Evolutionary conservation across 2,113 vertebrate species (phyloP).

Genomic region (Ursus arctos): DNA sequence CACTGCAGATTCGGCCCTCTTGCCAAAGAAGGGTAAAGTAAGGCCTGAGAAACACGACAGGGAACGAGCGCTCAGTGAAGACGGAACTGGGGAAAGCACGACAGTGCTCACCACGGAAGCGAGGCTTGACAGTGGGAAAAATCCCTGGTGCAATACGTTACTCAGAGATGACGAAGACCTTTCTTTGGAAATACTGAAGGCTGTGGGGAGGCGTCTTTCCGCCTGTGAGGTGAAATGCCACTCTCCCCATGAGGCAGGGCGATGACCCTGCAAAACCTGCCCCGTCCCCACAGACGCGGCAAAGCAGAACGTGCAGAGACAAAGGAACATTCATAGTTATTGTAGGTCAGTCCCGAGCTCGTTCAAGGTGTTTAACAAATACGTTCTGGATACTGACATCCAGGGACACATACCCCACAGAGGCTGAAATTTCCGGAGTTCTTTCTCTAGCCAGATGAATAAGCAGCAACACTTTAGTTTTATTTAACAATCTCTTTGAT

Average conservation of each 20-base stretch:
- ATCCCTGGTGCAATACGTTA: not conserved
- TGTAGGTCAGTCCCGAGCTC: not conserved
- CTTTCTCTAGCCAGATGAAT: constrained; percentile 12
- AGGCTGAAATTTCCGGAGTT: not conserved
- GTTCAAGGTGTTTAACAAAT: constrained; percentile 19
- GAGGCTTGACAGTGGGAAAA: not conserved
- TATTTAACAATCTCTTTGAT: constrained; percentile 44
- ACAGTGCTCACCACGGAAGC: not conserved
- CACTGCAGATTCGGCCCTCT: not conserved
- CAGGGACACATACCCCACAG: not conserved
- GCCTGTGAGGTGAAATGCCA: not conserved
- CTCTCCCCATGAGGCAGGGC: not conserved
- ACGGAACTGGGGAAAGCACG: not conserved
- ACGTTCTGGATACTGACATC: constrained; percentile 51
- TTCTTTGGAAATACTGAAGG: constrained; percentile 14
- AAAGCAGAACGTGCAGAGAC: not conserved
- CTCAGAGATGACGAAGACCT: constrained; percentile 15
- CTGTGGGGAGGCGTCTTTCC: not conserved
- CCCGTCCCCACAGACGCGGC: not conserved
- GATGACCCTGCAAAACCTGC: not conserved
- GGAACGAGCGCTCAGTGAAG: not conserved
- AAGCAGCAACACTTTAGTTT: constrained; percentile 22
- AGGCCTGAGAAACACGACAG: not conserved
- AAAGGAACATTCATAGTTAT: not conserved
- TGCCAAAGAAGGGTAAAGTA: not conserved